Base-by-base conservation (phyloP, 2,113 vertebrate species). In the Cromileptes altivelis region DNA sequence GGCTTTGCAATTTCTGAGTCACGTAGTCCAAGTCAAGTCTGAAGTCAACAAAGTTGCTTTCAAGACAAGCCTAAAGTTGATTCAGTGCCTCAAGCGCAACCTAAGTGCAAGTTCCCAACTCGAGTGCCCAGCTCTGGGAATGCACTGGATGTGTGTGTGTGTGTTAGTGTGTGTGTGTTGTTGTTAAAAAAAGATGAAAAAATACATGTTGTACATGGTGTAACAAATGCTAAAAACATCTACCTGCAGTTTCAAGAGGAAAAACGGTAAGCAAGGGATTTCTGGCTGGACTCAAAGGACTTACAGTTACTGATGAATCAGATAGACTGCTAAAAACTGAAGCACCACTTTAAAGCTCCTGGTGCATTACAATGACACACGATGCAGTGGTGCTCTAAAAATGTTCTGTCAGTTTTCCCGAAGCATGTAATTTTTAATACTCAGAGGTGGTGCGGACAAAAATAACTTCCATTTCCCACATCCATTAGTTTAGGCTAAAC, bases 401-500 rank as follows among this genome's bases (percentile, higher is more conserved):
- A 79, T 81, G 77, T 89, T 86, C 81, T 17, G 56, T 80, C 79
- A 42, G 60, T 87, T 90, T 90, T 87, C 88, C 88, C 88, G 78
- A 87, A 85, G 89, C 81, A 74, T 84, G 85, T 86, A 23, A 88
- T 92, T 85, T 91, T 88, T 86, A 89, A 91, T 89, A 89, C 89
- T 86, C 88, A 27, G 85, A 78, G 75, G 85, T 85, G 82, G 78
- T 70, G 72, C 75, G n/a, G 82, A 87, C 81, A 49, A 91, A 92
- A 94, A 93, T 91, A 93, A 86, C 86, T 70, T 91, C 73, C 75
- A 73, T 90, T 88, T 91, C 82, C 84, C 47, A 85, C 87, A 85
- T 80, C 80, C 90, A 88, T 91, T 88, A 91, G 87, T 85, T 91
- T 81, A 80, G 81, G 89, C 86, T 85, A 86, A 93, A 90, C 90